Evolutionary conservation across 2,113 vertebrate species (phyloP).

Genomic region (Naja naja): DNA sequence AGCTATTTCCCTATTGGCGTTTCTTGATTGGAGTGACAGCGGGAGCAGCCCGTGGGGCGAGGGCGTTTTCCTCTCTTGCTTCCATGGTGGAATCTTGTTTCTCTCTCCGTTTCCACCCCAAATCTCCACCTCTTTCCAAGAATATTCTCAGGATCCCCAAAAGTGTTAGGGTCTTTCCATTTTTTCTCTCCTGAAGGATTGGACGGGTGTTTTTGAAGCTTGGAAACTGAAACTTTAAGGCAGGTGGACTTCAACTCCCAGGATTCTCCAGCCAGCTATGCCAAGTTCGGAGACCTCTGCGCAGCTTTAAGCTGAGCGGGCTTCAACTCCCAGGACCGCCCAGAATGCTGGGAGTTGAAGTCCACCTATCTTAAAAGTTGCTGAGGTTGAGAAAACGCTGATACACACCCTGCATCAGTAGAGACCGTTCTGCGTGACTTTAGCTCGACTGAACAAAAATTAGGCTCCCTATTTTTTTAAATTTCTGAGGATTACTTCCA

Average conservation of each 20-base stretch:
- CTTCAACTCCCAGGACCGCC: background rate
- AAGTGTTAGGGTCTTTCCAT: background rate
- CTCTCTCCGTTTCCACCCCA: background rate
- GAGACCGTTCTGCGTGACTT: no score
- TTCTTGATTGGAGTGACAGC: background rate
- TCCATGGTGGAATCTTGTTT: background rate
- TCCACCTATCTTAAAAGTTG: background rate
- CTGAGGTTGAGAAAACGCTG: background rate
- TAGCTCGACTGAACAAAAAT: no score
- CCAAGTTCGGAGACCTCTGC: no score
- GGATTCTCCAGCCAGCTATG: background rate
- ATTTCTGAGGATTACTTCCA: background rate
- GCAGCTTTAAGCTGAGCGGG: background rate
- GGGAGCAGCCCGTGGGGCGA: background rate
- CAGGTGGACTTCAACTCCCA: background rate
- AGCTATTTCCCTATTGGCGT: background rate
- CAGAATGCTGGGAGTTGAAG: no score
- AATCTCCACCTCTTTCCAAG: background rate
- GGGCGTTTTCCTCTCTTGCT: background rate
- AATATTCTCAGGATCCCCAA: background rate
- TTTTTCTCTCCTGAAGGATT: background rate
- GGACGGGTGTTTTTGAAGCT: background rate
- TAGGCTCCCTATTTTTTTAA: background rate
- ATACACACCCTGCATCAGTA: no score
- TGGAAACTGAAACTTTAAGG: background rate